A percentile compares a stretch with the other conserved stretches of the same genome.
Conservation (phyloP, 2,797 vertebrate genomes). For the Malacoctenus gilli region DNA sequence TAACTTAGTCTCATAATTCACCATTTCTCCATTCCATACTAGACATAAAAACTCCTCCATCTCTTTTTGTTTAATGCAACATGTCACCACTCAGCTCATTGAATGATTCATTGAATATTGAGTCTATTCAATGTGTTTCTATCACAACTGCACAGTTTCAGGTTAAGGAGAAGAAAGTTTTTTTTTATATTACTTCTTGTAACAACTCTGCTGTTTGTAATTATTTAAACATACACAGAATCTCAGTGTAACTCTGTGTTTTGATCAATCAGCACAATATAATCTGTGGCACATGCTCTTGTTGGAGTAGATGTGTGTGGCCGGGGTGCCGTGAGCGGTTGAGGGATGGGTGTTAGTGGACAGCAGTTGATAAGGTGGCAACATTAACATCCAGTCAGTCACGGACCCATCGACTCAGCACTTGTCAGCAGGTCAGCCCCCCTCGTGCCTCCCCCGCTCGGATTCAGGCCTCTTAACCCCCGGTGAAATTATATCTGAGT, state of each 20-base stretch:
- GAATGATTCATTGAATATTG: too few species aligned
- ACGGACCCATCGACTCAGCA: constrained; percentile 44
- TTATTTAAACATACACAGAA: too few species aligned
- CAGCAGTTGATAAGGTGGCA: constrained; percentile 40
- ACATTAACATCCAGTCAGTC: constrained; percentile 41
- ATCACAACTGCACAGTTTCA: too few species aligned
- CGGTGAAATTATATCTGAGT: constrained; percentile 48
- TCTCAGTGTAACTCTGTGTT: too few species aligned
- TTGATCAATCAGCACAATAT: too few species aligned
- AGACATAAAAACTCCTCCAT: neutral
- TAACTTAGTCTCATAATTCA: constrained; percentile 7
- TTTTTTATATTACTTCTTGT: too few species aligned
- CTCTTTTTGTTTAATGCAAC: too few species aligned
- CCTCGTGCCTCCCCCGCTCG: constrained; percentile 57
- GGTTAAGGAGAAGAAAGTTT: too few species aligned
- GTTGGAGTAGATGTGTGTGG: constrained; percentile 32
- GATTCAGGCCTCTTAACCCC: constrained; percentile 29
- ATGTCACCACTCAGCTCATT: neutral
- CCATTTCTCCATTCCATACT: constrained; percentile 3
- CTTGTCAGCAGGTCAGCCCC: constrained; percentile 44
- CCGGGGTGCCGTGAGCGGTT: constrained; percentile 20
- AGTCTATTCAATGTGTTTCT: too few species aligned
- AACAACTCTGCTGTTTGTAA: too few species aligned
- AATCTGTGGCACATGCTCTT: too few species aligned
- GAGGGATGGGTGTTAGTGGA: constrained; percentile 38